Conservation (phyloP, 2,888 invertebrate species). For the Drosophila imparisetae region DNA sequence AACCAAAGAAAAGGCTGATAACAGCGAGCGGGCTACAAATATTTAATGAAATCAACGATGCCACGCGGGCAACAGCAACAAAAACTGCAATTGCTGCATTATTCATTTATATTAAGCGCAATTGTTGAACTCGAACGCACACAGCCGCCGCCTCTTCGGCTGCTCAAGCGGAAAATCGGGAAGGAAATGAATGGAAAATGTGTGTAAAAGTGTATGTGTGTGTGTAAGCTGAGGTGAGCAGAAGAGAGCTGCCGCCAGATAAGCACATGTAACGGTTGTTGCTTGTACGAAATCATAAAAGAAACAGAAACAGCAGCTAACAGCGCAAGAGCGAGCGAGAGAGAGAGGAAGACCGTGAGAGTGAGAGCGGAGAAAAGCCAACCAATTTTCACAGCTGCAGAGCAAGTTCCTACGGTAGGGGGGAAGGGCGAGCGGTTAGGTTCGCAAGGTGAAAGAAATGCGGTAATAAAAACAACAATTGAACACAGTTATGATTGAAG, state of each 20-base stretch:
- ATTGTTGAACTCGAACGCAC: slow-evolving; percentile 59
- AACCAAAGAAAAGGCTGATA: slow-evolving; percentile 45
- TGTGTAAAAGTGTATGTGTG: neutral
- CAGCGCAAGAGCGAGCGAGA: neutral
- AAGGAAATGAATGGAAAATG: slow-evolving; percentile 55
- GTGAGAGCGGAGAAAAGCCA: slow-evolving; percentile 35
- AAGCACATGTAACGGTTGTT: slow-evolving; percentile 71
- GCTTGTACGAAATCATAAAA: slow-evolving; percentile 54
- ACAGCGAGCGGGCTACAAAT: slow-evolving; percentile 61
- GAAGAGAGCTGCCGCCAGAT: slow-evolving; percentile 51
- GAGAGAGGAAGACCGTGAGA: slow-evolving; percentile 1
- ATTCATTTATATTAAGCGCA: slow-evolving; percentile 80
- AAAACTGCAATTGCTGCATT: slow-evolving; percentile 79
- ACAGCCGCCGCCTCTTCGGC: slow-evolving; percentile 13
- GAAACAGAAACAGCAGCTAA: slow-evolving; percentile 10
- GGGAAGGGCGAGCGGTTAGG: neutral
- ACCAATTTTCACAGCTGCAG: slow-evolving; percentile 55
- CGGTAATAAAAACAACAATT: slow-evolving; percentile 81
- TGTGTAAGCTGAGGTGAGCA: slow-evolving; percentile 29
- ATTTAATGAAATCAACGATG: slow-evolving; percentile 78
- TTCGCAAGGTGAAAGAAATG: slow-evolving; percentile 72
- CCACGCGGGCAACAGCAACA: slow-evolving; percentile 37
- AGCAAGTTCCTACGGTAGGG: slow-evolving; percentile 30
- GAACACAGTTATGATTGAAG: slow-evolving; percentile 81
- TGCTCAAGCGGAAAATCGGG: slow-evolving; percentile 70